A percentile compares a stretch with the other conserved stretches of the same genome.
phyloP scores from a whole-genome alignment of 2,113 vertebrate genomes.

The Cricetomys ansorgei region DNA sequence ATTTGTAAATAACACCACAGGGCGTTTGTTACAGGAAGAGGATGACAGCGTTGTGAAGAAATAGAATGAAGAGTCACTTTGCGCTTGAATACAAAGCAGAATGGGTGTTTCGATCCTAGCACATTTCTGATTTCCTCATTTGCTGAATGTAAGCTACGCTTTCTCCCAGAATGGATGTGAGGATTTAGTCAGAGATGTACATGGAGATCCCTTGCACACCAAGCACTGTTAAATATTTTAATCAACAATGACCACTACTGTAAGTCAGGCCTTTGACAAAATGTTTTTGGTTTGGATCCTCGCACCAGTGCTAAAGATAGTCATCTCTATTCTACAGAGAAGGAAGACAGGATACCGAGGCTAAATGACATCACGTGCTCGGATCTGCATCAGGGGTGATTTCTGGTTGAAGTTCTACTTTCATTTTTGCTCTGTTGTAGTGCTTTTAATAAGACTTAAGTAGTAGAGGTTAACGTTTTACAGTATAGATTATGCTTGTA shows the following conservation, averaged over 20 bases:
- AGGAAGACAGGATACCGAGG: background rate
- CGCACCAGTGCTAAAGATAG: background rate
- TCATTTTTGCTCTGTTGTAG: background rate
- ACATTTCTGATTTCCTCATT: background rate
- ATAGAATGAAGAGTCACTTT: background rate
- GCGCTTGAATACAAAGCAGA: background rate
- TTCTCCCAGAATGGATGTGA: background rate
- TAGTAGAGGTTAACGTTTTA: background rate
- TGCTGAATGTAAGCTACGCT: background rate
- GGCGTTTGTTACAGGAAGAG: background rate
- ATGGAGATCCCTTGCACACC: background rate
- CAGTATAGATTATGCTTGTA: background rate
- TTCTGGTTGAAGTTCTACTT: background rate
- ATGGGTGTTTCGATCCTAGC: background rate
- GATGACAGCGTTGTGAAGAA: background rate
- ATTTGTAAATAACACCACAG: conserved; percentile 9
- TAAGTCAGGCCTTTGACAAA: background rate
- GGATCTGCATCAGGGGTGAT: background rate
- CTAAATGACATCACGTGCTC: background rate
- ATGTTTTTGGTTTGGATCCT: background rate
- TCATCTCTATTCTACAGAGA: background rate
- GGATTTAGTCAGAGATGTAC: background rate
- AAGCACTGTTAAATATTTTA: background rate
- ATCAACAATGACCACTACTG: background rate
- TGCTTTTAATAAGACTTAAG: background rate